Evolutionary conservation across 2,113 vertebrate genomes (phyloP).

Genomic region (Atlantisia rogersi): DNA sequence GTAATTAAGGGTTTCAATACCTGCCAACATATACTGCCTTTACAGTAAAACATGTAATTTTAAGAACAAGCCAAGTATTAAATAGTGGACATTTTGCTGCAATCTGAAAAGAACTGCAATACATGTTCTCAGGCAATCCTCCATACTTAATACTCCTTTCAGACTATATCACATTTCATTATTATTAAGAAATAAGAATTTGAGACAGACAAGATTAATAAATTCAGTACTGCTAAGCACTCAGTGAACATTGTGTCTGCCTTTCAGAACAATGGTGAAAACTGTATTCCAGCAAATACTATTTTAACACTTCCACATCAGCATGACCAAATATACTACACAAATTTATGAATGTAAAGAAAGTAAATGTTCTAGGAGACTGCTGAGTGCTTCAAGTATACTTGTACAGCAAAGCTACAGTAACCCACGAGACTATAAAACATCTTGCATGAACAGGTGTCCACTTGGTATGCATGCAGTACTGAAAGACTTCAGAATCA

Average conservation of each 20-base stretch:
- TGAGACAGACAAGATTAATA: not conserved
- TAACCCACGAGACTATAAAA: not conserved
- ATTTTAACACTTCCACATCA: not conserved
- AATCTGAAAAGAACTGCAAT: not conserved
- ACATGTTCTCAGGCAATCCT: not conserved
- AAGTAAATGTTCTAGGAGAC: not conserved
- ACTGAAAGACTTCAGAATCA: not conserved
- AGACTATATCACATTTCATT: not conserved
- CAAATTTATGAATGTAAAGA: not conserved
- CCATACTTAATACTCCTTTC: not conserved
- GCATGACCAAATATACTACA: not conserved
- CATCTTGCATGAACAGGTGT: slow-evolving; percentile 17
- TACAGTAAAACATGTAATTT: not conserved
- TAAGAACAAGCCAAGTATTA: not conserved
- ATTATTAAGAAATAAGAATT: not conserved
- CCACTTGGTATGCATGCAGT: not conserved
- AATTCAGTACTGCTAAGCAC: not conserved
- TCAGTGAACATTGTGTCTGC: not conserved
- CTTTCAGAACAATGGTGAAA: slow-evolving; percentile 24
- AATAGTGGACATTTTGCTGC: not conserved
- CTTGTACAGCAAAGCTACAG: not conserved
- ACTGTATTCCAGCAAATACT: not conserved
- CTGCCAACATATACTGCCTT: not conserved
- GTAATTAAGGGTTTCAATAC: not conserved
- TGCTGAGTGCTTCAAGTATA: not conserved